Evolutionary conservation across 2,888 invertebrate genomes (phyloP), one percentile per base, ranked within the genome.

Genomic region (Apodemia hepburni): DNA sequence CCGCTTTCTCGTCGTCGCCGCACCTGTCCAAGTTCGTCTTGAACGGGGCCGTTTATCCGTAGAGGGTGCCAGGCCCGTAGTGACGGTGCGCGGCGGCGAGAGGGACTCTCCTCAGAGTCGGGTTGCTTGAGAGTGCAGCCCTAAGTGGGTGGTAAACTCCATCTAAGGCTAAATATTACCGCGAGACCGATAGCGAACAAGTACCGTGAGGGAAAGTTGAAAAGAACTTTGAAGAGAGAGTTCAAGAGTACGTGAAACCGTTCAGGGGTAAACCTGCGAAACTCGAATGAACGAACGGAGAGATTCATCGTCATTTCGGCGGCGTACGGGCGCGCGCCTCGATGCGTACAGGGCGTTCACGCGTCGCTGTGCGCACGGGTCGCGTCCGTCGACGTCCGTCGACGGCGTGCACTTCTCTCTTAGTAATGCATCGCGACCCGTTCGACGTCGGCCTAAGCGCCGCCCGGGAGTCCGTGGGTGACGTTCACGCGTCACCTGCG

Each of bases 121-220:
- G 87, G 92, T 92, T 92, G 92, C 87, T 93, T 93, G 92, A 86
- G 88, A 93, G 84, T 92, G 93, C 92, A 92, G 89, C 92, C 85
- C 88, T 81, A 93, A 93, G 86, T 75, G 83, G 92, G 92, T 91
- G 93, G 93, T 93, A 93, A 93, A 92, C 82, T 87, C 85, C 86
- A 84, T 87, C 86, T 85, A 87, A 88, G 82, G 83, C 88, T 88
- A 93, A 94, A 94, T 94, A 93, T 87, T 72, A 83, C 84, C 90
- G 87, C 86, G 92, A 93, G 92, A 92, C 93, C 93, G 93, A 94
- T 93, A 93, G 93, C 92, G 87, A 90, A 88, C 86, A 93, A 93
- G 93, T 93, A 93, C 93, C 93, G 93, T 92, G 93, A 94, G 92
- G 93, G 93, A 94, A 94, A 94, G 93, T 87, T 94, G 93, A 92